Conservation (phyloP, 2,888 invertebrate species). For the Hydrotaea diabolus region DNA sequence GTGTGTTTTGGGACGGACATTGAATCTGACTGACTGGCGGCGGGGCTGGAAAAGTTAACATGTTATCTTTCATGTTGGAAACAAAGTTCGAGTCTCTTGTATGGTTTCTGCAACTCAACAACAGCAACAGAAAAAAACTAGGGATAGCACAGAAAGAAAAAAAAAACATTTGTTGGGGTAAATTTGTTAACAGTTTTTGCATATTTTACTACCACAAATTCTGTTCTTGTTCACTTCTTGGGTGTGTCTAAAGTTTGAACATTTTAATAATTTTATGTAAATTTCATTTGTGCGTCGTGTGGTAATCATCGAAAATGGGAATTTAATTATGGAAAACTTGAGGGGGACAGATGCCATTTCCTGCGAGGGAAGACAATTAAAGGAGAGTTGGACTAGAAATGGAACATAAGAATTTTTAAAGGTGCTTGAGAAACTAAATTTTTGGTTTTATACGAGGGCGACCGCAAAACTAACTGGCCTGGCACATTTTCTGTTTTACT, state of each 20-base stretch:
- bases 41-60: neutral
- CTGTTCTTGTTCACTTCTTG: neutral
- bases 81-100: neutral
- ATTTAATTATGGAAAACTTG: neutral
- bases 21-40: neutral
- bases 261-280: constrained; percentile 5
- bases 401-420: no score
- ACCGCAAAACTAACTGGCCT: no score
- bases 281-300: neutral
- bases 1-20: neutral
- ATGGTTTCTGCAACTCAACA: no score
- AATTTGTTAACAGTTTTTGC: constrained; percentile 15
- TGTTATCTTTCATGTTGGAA: constrained; percentile 11
- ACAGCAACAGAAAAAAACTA: no score
- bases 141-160: neutral
- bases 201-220: neutral
- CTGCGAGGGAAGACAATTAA: no score
- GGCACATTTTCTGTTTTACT: no score
- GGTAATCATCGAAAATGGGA: neutral
- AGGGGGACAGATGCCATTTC: neutral
- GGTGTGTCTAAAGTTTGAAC: neutral
- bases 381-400: no score
- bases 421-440: no score
- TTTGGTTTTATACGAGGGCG: no score
- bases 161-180: neutral